Base-by-base conservation (phyloP, 2,888 invertebrate genomes). In the Diaperis boleti region DNA sequence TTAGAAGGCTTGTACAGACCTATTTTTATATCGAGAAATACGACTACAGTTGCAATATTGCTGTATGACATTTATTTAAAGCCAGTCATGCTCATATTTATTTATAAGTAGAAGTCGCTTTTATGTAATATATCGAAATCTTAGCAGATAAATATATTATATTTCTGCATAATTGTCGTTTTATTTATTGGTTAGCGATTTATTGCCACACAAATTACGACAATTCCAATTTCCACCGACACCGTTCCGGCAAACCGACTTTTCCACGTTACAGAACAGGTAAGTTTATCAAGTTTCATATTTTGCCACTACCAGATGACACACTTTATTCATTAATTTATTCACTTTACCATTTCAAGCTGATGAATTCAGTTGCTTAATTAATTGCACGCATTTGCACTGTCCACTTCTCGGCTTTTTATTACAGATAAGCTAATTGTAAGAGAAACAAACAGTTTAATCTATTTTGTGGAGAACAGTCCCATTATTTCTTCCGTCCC, bases 81-180 rank as follows among this genome's bases (percentile, higher is more conserved):
- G 64, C 65, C 60, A 64, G 64, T 64, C 66, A 68, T 68, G 66
- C 65, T 68, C 64, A 64, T 68, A 63, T 65, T 61, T 67, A 65
- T 66, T 67, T 70, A 67, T 68, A 67, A 67, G 62, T 67, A 68
- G 61, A 55, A 64, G 62, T 64, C 62, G 65, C 63, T 64, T 59
- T 69, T 68, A 68, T 67, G 69, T 69, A 69, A 69, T 68, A 68
- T 69, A 67, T 68, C 66, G 62, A 67, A 69, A 66, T 68, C 65
- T 65, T 65, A 63, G 54, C 56, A 64, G 59, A 54, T 54, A 63
- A 68, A 68, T 67, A 67, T 68, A 69, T 65, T 64, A 65, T 65
- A 66, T 65, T 65, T 61, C 67, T 59, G 62, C 64, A 64, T 59
- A 69, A 66, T 52, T 62, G 68, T 66, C 62, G 52, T 66, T 68